phyloP scores from a whole-genome alignment of 2,113 vertebrate species.

The Malurus elegans region DNA sequence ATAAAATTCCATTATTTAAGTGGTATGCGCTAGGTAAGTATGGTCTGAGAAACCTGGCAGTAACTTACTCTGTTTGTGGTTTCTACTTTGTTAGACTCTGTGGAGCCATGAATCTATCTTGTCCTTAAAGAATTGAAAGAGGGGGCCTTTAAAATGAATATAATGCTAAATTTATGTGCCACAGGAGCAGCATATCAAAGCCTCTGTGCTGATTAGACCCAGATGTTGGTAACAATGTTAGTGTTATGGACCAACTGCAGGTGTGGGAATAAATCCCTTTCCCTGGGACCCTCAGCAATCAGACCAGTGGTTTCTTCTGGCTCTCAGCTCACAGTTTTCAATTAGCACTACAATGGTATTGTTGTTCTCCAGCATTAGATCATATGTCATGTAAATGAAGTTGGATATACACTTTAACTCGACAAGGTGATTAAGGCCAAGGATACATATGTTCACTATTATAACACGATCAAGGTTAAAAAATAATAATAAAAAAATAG shows the following conservation, averaged over 20 bases:
- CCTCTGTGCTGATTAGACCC: slow-evolving; percentile 80
- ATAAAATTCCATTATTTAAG: slow-evolving; percentile 75
- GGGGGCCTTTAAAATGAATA: slow-evolving; percentile 75
- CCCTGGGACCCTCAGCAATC: slow-evolving; percentile 76
- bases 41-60: slow-evolving; percentile 63
- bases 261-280: slow-evolving; percentile 81
- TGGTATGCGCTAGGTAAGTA: slow-evolving; percentile 60
- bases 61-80: slow-evolving; percentile 77
- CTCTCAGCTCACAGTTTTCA: slow-evolving; percentile 75
- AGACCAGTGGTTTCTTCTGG: slow-evolving; percentile 76
- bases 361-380: slow-evolving; percentile 83
- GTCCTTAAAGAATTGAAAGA: slow-evolving; percentile 80
- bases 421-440: slow-evolving; percentile 81
- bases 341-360: slow-evolving; percentile 82
- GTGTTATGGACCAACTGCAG: slow-evolving; percentile 81
- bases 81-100: slow-evolving; percentile 81
- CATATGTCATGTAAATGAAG: slow-evolving; percentile 82
- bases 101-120: slow-evolving; percentile 87
- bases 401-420: slow-evolving; percentile 77
- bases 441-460: slow-evolving; percentile 80
- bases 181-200: slow-evolving; percentile 77
- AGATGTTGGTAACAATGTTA: slow-evolving; percentile 84
- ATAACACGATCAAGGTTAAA: slow-evolving; percentile 73
- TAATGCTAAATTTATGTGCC: slow-evolving; percentile 83
- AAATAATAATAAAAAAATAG: slow-evolving; percentile 59